Conservation (phyloP, 2,888 invertebrate species). For the Eupithecia insigniata region DNA sequence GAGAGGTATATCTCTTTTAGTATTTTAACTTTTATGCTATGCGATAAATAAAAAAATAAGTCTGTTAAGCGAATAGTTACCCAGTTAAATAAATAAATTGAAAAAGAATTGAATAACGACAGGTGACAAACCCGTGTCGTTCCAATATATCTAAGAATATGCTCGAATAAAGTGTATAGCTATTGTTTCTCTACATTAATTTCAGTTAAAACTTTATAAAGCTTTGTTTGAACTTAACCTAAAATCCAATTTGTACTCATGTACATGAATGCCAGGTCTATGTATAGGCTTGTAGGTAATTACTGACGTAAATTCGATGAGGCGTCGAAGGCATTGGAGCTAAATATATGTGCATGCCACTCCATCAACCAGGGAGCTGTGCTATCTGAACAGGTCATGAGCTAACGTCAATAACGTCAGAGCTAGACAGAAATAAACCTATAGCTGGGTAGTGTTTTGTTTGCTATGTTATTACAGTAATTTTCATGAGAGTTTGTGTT, state of each 20-base stretch:
- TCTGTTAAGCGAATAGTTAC: neutral
- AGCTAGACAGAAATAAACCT: conserved; percentile 2
- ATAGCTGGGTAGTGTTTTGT: neutral
- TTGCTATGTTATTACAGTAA: neutral
- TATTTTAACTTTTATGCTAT: neutral
- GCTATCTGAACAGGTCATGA: conserved; percentile 32
- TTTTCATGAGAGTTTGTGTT: neutral
- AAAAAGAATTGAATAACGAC: neutral
- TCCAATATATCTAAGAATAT: neutral
- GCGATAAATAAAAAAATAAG: neutral
- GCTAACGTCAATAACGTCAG: neutral
- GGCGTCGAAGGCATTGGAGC: conserved; percentile 47
- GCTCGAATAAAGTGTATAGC: neutral
- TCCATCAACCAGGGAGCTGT: conserved; percentile 21
- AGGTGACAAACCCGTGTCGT: neutral
- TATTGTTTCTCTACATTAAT: neutral
- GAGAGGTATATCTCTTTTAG: neutral
- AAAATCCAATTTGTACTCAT: neutral
- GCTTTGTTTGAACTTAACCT: neutral
- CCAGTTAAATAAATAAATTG: too few relatives aligned
- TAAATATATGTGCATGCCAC: conserved; percentile 45
- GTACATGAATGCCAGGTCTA: neutral
- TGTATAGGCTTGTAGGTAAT: conserved; percentile 20
- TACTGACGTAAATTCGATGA: conserved; percentile 52
- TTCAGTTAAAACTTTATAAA: neutral